Evolutionary conservation across 2,797 vertebrate species (phyloP).

Genomic region (Melopsittacus undulatus): DNA sequence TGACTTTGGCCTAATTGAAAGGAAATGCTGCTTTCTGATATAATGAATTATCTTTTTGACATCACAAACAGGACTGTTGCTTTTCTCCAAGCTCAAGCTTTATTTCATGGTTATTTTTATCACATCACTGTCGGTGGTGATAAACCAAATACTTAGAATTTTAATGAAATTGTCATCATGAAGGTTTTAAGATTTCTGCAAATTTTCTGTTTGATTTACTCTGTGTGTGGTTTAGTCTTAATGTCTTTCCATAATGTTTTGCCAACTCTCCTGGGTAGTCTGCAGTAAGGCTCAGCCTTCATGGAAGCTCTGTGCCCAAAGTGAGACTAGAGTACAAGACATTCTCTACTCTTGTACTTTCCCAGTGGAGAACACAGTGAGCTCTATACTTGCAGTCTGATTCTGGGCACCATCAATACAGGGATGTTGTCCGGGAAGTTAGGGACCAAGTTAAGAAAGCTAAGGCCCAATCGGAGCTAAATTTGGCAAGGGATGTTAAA

Average conservation of each 20-base stretch:
- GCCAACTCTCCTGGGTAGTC: not conserved
- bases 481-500: too few relatives aligned
- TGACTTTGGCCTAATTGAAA: not conserved
- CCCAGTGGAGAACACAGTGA: not conserved
- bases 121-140: not conserved
- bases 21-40: not conserved
- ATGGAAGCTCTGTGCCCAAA: not conserved
- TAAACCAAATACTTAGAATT: not conserved
- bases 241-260: not conserved
- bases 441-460: too few relatives aligned
- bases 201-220: not conserved
- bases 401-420: not conserved
- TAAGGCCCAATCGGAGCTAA: too few relatives aligned
- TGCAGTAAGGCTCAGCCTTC: not conserved
- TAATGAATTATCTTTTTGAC: not conserved
- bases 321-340: rapidly evolving
- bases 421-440: too few relatives aligned
- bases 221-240: not conserved
- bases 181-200: not conserved
- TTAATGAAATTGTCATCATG: not conserved
- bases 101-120: conserved; percentile 17
- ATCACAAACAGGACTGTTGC: not conserved
- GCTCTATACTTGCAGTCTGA: not conserved
- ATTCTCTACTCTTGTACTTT: not conserved
- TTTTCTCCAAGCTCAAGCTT: not conserved